A percentile compares a stretch with the other conserved stretches of the same genome.
Evolutionary conservation across 2,113 vertebrate species (phyloP).

Genomic region (Anser cygnoides): DNA sequence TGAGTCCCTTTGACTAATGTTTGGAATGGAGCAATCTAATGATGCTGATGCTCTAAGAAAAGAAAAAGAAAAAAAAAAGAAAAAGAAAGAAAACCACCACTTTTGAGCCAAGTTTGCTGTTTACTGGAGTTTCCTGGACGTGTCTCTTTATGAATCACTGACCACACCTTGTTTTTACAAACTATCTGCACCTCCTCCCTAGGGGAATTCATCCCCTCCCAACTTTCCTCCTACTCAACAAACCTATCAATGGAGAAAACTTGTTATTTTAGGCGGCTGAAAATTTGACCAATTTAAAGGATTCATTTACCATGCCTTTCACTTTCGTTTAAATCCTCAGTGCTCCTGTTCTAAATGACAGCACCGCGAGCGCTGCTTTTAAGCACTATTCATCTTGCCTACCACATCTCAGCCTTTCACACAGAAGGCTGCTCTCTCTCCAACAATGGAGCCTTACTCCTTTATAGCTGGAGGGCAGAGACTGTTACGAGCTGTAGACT

Average conservation of each 20-base stretch:
- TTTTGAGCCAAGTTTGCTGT: constrained; percentile 31
- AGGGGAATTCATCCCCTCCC: constrained; percentile 46
- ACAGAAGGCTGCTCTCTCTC: constrained; percentile 69
- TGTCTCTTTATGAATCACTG: constrained; percentile 57
- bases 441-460: constrained; percentile 76
- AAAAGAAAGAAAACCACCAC: neutral
- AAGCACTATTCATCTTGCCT: constrained; percentile 78
- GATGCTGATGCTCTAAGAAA: neutral
- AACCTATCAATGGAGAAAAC: constrained; percentile 74
- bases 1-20: neutral
- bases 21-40: neutral
- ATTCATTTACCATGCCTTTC: constrained; percentile 76
- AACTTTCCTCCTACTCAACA: constrained; percentile 65
- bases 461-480: constrained; percentile 81
- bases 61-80: neutral
- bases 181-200: constrained; percentile 37
- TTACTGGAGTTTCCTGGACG: constrained; percentile 58
- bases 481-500: constrained; percentile 75
- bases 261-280: constrained; percentile 75
- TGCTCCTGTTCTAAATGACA: constrained; percentile 79
- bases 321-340: constrained; percentile 73
- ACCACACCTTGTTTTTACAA: constrained; percentile 65
- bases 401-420: constrained; percentile 73
- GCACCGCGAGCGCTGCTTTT: constrained; percentile 77
- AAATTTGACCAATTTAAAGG: constrained; percentile 73